Evolutionary conservation across 2,888 invertebrate genomes (phyloP), one percentile per base, ranked within the genome.

Genomic region (Stegophylla sp.): DNA sequence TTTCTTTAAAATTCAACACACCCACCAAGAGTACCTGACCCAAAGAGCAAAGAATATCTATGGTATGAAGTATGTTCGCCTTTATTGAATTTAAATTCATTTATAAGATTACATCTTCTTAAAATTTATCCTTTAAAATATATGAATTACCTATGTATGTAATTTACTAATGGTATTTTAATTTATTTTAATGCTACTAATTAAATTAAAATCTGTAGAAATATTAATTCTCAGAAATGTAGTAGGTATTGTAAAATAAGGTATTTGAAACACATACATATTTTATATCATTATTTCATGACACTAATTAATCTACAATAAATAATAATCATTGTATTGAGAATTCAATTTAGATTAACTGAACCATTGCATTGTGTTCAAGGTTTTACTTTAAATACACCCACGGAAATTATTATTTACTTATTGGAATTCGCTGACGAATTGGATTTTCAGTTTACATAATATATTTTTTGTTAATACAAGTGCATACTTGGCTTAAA

Each of bases 261-360:
- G 34, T 34, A 34, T 34, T 34, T 34, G 9, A 64, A 64, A 23
- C 53, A 53, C 53, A 53, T 51, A 63, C 53, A 53, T 48, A n/a
- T 51, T n/a, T 75, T 41, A 15, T 34, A 34, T 5, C 48, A 66
- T n/a, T 26, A 53, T 64, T 66, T 43, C 13, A n/a, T 41, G n/a
- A 41, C 34, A 34, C 3, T 53, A n/a, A 75, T 26, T 53, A 53
- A 20, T 53, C 17, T 10, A 20, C 13, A 23, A 48, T 26, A 51
- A 75, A 64, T 64, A 64, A 13, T 75, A 13, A 51, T 51, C 75
- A 53, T 75, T 75, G 64, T 64, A 41, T 75, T 43, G 20, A 12
- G 13, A 66, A 34, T 34, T n/a, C n/a, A n/a, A n/a, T n/a, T 34
- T 5, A 34, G 34, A 51, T 28, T n/a, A 43, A 64, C 51, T 63